phyloP scores from a whole-genome alignment of 2,113 vertebrate genomes.

The Rafetus swinhoei region DNA sequence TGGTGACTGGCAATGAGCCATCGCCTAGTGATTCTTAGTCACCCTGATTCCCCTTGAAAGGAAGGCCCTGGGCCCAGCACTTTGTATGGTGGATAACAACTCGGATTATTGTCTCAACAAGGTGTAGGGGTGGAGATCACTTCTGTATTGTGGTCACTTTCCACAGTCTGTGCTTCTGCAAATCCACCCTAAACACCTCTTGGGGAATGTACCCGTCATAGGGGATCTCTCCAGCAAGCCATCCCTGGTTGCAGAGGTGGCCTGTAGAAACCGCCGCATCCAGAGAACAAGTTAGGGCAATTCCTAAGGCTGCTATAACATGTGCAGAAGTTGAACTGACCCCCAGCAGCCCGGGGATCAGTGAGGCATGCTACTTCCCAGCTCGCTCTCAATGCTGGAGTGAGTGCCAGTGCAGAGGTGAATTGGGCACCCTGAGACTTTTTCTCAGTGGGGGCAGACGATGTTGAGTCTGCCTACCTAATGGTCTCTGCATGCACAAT shows the following conservation, averaged over 20 bases:
- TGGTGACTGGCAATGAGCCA: neutral
- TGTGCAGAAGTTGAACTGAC: neutral
- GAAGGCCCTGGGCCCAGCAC: neutral
- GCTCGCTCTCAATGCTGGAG: neutral
- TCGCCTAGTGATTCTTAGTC: neutral
- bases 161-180: rapidly evolving
- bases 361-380: neutral
- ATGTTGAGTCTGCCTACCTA: rapidly evolving
- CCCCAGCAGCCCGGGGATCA: neutral
- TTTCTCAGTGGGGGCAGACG: neutral
- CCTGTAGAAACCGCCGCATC: neutral
- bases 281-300: neutral
- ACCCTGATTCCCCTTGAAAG: neutral
- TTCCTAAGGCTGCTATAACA: neutral
- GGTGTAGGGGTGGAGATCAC: neutral
- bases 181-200: neutral
- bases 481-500: neutral
- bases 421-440: neutral
- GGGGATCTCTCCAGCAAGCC: neutral
- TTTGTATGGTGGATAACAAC: neutral
- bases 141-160: neutral
- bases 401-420: neutral
- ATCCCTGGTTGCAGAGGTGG: neutral
- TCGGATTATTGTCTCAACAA: neutral
- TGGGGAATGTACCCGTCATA: neutral